phyloP scores from a whole-genome alignment of 2,113 vertebrate genomes.

The Speoplatyrhinus poulsoni region DNA sequence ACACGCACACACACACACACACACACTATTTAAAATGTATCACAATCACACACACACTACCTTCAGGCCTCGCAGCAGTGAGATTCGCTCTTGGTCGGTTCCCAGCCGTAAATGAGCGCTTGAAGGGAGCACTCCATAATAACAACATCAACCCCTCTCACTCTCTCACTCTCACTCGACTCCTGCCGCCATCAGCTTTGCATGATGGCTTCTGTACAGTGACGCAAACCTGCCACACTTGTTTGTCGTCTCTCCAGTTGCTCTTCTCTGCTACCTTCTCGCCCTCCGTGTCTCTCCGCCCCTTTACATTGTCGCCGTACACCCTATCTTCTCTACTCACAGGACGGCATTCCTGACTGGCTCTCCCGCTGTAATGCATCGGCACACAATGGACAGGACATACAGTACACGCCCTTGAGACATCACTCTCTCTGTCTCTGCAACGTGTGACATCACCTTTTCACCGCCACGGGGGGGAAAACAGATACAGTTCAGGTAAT shows the following conservation, averaged over 20 bases:
- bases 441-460: constrained; percentile 36
- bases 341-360: constrained; percentile 63
- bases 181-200: constrained; percentile 62
- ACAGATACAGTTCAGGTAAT: constrained; percentile 17
- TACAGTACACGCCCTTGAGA: constrained; percentile 18
- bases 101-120: constrained; percentile 20
- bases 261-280: constrained; percentile 28
- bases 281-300: constrained; percentile 17
- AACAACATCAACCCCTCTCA: constrained; percentile 47
- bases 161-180: constrained; percentile 19
- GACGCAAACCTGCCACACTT: constrained; percentile 73
- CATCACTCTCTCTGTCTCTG: constrained; percentile 9
- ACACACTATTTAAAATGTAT: constrained; percentile 14
- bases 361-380: constrained; percentile 28
- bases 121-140: constrained; percentile 6
- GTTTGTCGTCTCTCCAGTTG: constrained; percentile 62
- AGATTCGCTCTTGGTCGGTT: constrained; percentile 1
- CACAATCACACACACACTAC: constrained; percentile 30
- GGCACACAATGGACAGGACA: constrained; percentile 23
- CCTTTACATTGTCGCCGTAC: constrained; percentile 19
- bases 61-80: constrained; percentile 18
- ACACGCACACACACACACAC: background rate
- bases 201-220: constrained; percentile 66
- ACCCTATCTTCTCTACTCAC: constrained; percentile 59
- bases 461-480: constrained; percentile 26